Base-by-base conservation (phyloP, 2,113 vertebrate genomes). In the Tragelaphus buxtoni region DNA sequence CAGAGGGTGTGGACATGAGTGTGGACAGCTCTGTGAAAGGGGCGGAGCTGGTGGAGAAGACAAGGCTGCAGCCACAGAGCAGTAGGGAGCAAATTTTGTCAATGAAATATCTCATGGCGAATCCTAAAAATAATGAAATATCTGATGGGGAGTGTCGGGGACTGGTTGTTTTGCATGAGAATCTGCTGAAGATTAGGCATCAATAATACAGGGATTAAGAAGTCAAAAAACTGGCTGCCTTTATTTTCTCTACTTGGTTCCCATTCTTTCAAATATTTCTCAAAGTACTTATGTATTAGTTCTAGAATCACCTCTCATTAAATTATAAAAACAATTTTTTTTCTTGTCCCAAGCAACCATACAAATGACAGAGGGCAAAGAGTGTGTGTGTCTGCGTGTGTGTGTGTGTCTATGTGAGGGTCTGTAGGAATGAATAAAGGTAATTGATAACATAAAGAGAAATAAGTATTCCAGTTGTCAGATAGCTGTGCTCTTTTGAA, bases 251-350 rank as follows among this genome's bases (percentile, higher is more conserved):
- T 80, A 42, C 20, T 11, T 81, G 12, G 35, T 35, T 35, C 35
- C 26, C 47, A 0, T 84, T 74, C 7, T 53, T 94, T 93, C 81
- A 95, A 22, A 77, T 94, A 58, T 77, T 97, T 79, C 55, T 17
- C n/a, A 56, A 96, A 90, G 72, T 49, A 35, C 0, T 60, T 92
- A 91, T 89, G 39, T 65, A 20, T 87, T 90, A 63, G 22, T 76
- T 80, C 18, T 22, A 53, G 49, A 95, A 56, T 61, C 28, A 82
- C 7, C 45, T 94, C 39, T 85, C n/a, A 42, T 76, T 81, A 87
- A 86, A 83, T 13, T 63, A 3, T 69, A 63, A 96, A 89, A 85
- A 45, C 30, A 82, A 47, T 49, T 49, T 13, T 82, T 49, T 18
- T 83, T 69, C 30, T 91, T 88, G 13, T 82, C 20, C 61, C 77